Evolutionary conservation across 2,113 vertebrate species (phyloP), one percentile per base, ranked within the genome.

Genomic region (Cephalopholis sonnerati): DNA sequence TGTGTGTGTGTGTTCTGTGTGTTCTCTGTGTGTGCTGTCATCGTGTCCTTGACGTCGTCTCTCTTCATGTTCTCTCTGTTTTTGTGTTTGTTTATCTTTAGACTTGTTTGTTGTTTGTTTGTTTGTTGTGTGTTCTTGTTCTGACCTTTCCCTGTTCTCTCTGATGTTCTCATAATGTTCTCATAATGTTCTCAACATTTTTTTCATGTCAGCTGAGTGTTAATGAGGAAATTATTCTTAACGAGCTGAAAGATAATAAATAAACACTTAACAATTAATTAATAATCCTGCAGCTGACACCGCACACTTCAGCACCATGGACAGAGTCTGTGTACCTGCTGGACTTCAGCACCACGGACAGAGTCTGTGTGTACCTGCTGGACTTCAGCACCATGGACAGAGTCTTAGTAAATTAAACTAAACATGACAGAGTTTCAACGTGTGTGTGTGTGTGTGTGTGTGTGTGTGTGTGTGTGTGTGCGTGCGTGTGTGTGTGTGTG

Each of bases 401-500:
- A 44, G 41, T 44, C 41, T 36, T 36, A 7, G 32, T 36, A 7
- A 36, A 36, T 36, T 7, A 36, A 36, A 36, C 6, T 36, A 36
- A 36, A 36, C 32, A 36, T 36, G 41, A 44, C 41, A 44, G 41
- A 44, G 41, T 44, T 36, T 36, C 32, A 36, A 36, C 7, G 22
- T 54, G 29, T 64, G 69, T 72, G 53, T 62, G 59, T 29, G 69
- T 29, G 32, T 57, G 61, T 39, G 62, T 32, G 72, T 71, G 53
- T 39, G 79, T 68, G 71, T 51, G 46, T 44, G 51, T 63, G 51
- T 36, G 51, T 51, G 46, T 24, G 29, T 65, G 79, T 67, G 48
- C 57, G 46, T 71, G 85, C 29, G 24, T 51, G 32, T 70, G 36
- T 24, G 22, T 65, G 71, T 70, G 20, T 51, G 36, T 70, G 46